Evolutionary conservation across 2,797 vertebrate genomes (phyloP), one percentile per base, ranked within the genome.

Genomic region (Chrysocyon brachyurus): DNA sequence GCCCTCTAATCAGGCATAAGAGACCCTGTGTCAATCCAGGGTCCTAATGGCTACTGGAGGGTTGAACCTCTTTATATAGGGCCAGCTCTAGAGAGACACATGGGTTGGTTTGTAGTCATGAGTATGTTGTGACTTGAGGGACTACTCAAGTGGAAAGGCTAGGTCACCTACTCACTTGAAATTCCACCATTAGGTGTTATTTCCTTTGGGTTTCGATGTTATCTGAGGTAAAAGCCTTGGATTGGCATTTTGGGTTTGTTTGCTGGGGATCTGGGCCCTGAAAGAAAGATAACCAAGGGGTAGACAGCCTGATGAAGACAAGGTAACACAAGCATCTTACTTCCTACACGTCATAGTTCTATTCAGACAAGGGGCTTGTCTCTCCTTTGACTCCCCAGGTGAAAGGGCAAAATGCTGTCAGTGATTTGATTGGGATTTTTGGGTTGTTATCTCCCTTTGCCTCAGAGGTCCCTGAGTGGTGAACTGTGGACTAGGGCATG

Each of bases 191-290:
- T 72, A 86, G 77, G 63, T 70, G 14, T 59, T 63, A 82, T 79
- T 96, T 90, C 72, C 90, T 91, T 91, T 77, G 79, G 75, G 21
- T 36, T 93, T 73, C 49, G 11, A 26, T 66, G n/a, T 66, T 87
- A 22, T 72, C 77, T 75, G 33, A 90, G 54, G 33, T 84, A 61
- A 78, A 78, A 78, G 14, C 17, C 64, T 81, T 56, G 40, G 24
- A 78, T 31, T 33, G 89, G 54, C 70, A 82, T 91, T 72, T 87
- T 54, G n/a, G 54, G 63, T 87, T 78, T n/a, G 33, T 86, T 91
- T 90, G 31, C 63, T 28, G 64, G 17, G 52, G 26, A 56, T 49
- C 22, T 54, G 59, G 81, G 52, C 54, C 49, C 56, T 96, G 86
- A 66, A 72, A 61, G 70, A 87, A 75, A 40, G 22, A 19, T 90